Percentiles rank a stretch among this genome's conserved stretches.
Conservation (phyloP, 2,888 invertebrate species). For the Patella ulyssiponensis region DNA sequence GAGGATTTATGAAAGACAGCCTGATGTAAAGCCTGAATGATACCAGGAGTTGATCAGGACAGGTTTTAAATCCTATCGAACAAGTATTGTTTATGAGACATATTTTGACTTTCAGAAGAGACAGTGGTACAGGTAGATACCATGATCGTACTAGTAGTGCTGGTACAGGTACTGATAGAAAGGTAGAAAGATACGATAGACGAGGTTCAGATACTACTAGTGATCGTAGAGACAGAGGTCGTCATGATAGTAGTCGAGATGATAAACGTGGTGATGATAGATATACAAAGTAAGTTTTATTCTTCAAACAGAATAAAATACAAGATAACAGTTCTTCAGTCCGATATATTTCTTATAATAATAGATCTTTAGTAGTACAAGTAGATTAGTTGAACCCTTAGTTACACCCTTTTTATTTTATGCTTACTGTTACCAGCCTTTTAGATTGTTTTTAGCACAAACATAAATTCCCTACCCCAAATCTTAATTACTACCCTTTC, state of each 20-base stretch:
- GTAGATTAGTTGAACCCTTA: too few relatives aligned
- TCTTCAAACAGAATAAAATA: too few relatives aligned
- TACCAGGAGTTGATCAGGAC: neutral
- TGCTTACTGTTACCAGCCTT: too few relatives aligned
- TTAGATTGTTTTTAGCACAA: too few relatives aligned
- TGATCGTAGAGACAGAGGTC: slow-evolving; percentile 22
- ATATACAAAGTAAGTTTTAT: slow-evolving; percentile 34
- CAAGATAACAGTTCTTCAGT: too few relatives aligned
- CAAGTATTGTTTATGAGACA: neutral
- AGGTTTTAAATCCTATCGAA: neutral
- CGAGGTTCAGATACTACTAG: slow-evolving; percentile 32
- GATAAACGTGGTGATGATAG: slow-evolving; percentile 36
- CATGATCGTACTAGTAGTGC: slow-evolving; percentile 16
- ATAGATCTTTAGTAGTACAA: too few relatives aligned
- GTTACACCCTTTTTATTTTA: too few relatives aligned
- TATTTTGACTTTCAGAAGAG: slow-evolving; percentile 15
- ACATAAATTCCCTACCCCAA: too few relatives aligned
- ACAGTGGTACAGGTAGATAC: neutral
- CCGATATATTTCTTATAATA: too few relatives aligned
- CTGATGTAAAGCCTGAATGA: neutral
- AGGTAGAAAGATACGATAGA: slow-evolving; percentile 52
- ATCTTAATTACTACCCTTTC: too few relatives aligned
- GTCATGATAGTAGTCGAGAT: slow-evolving; percentile 27
- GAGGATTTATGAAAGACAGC: too few relatives aligned
- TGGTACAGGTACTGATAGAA: slow-evolving; percentile 35